These are phyloP conservation scores for Tetrapedia diversipes DNA, from an alignment of 2,888 invertebrate genomes.

Conservation along the genomic window DNA sequence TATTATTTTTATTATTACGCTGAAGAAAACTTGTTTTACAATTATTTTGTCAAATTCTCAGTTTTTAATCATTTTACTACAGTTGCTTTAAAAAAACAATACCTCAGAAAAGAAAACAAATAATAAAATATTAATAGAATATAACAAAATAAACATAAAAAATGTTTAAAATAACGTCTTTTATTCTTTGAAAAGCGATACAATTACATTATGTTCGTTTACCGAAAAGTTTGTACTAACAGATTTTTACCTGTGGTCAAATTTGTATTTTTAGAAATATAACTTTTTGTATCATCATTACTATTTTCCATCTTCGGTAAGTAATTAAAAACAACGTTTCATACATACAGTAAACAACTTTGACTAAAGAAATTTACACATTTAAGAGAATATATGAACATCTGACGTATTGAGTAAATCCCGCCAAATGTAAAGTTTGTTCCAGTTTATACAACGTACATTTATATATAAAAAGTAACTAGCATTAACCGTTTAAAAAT, in stretches of 20 bases:
- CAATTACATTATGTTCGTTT: neutral
- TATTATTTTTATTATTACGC: neutral
- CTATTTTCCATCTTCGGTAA: conserved; percentile 3
- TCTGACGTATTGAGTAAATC: conserved; percentile 8
- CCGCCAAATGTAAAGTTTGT: neutral
- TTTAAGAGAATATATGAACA: neutral
- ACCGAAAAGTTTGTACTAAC: neutral
- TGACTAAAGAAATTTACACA: neutral
- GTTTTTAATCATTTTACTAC: neutral
- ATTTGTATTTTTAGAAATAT: neutral
- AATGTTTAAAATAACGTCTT: neutral
- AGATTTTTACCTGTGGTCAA: conserved; percentile 1
- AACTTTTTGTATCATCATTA: neutral
- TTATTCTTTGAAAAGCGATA: neutral
- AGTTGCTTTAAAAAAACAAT: neutral
- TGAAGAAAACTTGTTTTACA: neutral
- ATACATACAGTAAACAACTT: neutral
- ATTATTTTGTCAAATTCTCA: neutral
- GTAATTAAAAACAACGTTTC: neutral
- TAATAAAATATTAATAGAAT: neutral
- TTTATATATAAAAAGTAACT: too few relatives aligned
- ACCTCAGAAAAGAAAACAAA: neutral
- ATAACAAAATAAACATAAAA: neutral
- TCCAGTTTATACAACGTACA: neutral
- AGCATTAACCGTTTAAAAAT: too few relatives aligned